phyloP scores from a whole-genome alignment of 2,113 vertebrate species.

The Ibidorhyncha struthersii region DNA sequence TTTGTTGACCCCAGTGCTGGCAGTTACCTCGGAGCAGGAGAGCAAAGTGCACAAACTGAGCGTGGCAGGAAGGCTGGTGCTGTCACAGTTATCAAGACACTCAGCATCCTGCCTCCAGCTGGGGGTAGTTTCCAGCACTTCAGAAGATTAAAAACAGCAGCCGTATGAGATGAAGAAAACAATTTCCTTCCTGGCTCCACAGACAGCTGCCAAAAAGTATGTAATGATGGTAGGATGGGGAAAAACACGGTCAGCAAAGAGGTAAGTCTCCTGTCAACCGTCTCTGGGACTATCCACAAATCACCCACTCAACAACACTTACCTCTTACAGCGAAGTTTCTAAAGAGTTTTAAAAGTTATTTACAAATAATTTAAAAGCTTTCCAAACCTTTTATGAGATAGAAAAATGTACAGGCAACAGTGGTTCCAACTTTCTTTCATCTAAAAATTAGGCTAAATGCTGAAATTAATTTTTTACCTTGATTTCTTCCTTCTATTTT shows the following conservation, averaged over 20 bases:
- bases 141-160: not conserved
- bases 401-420: not conserved
- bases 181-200: not conserved
- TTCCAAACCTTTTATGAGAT: not conserved
- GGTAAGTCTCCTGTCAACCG: not conserved
- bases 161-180: not conserved
- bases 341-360: not conserved
- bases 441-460: not conserved
- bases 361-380: not conserved
- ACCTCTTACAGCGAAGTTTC: not conserved
- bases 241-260: not conserved
- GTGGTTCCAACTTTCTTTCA: not conserved
- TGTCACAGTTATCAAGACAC: not conserved
- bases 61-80: not conserved
- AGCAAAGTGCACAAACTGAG: not conserved
- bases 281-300: not conserved
- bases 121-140: not conserved
- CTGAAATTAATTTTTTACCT: not conserved
- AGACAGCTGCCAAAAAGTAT: not conserved
- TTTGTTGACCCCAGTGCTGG: not conserved
- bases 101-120: not conserved
- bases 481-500: not conserved
- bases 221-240: not conserved
- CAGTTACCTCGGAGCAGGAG: not conserved
- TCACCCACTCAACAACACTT: not conserved